Base-by-base conservation (phyloP, 1,140 invertebrate species). In the Plectrocnemia conspersa region DNA sequence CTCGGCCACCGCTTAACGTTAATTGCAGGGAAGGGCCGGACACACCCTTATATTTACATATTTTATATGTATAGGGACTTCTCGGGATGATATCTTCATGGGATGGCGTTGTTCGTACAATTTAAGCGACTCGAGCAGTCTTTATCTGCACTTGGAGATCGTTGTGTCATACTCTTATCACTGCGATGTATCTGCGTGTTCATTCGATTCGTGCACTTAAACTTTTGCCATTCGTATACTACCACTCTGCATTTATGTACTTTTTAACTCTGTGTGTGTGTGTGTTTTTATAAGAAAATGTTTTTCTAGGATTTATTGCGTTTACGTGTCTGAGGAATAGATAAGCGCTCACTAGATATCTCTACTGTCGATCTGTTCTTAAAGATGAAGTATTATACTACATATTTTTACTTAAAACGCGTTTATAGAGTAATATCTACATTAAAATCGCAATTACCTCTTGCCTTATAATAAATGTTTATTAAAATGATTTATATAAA, bases 181-280 rank as follows among this genome's bases (percentile, higher is more conserved):
- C 22, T 24, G 27, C 47, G 47, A 50, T 50, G 47, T 50, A 50
- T 50, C 47, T 50, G 33, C n/a, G n/a, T 50, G 47, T 50, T 50
- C 47, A 38, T 35, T 50, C 47, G 47, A 50, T 50, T 50, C 47
- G 47, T 50, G 47, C 47, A 50, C 47, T 50, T 27, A 33, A 50
- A 50, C 47, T 50, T 50, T 50, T 50, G 47, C 47, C 38, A 50
- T 50, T 50, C 38, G 32, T 50, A n/a, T n/a, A 50, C 38, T 50
- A 50, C 38, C 24, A 50, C 35, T 7, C 13, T 38, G 13, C 35
- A 16, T 38, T 16, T 10, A 7, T 38, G 5, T 13, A 38, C 13
- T 7, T 9, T 38, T 38, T 16, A 24, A 38, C 21, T 50, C 9
- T 50, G 23, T 22, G 47, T 45, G 42, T 45, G 19, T 13, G 29